Evolutionary conservation across 2,888 invertebrate genomes (phyloP), one percentile per base, ranked within the genome.

Genomic region (Neelides folsomi): DNA sequence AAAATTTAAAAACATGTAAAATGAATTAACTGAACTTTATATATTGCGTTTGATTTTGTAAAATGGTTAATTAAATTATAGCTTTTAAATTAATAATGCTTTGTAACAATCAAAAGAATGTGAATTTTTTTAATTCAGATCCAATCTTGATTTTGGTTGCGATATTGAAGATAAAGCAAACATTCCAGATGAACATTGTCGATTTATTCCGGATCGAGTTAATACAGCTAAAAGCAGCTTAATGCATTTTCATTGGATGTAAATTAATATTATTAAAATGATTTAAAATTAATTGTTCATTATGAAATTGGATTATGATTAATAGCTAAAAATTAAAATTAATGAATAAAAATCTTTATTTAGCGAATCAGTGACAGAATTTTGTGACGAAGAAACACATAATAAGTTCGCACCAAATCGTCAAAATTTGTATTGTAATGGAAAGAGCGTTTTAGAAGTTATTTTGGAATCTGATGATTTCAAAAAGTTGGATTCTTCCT

Each of bases 401-500:
- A 27, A 27, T 27, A 27, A 27, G 9, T 18, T 45, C 12, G 47
- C 27, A 6, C 54, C 50, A 12, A 46, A 36, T 27, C 37, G 46
- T 35, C 54, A 54, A 15, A 54, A 50, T 35, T 13, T 54, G 6
- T 43, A 35, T 20, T 54, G 54, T 47, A 47, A 19, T n/a, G 27
- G 47, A 34, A 35, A 18, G 16, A 47, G 47, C 35, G 35, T 40
- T 10, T 41, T 42, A 43, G 42, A 52, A n/a, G 36, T 39, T 2
- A 52, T 52, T 46, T n/a, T n/a, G 12, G 19, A 13, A 12, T 47
- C 43, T 6, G 10, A 16, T 2, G 50, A 50, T 36, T 44, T 20
- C 20, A 44, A 44, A 16, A 45, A 18, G 10, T 13, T n/a, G n/a
- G n/a, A n/a, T n/a, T n/a, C n/a, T n/a, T n/a, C n/a, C n/a, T n/a